Base-by-base conservation (phyloP, 2,113 vertebrate species). In the Channa argus region DNA sequence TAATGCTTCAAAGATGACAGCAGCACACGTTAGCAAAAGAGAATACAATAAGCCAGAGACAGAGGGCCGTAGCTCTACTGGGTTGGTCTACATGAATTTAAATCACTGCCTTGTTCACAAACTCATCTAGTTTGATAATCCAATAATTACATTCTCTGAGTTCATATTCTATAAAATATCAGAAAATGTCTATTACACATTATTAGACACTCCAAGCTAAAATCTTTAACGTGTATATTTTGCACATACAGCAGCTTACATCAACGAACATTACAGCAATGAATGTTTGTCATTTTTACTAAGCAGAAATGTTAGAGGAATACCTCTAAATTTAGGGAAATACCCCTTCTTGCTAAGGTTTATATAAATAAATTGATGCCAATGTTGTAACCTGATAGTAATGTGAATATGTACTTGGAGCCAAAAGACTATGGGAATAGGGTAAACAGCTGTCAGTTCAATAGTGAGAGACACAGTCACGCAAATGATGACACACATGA, bases 1-100 rank as follows among this genome's bases (percentile, higher is more conserved):
- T 80, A 73, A 58, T 3, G 77, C 71, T 74, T 88, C 82, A 81
- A 74, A 85, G 86, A 65, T 24, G 56, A 76, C 54, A 58, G 77
- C 86, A 86, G 65, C 74, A 82, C 81, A 76, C 70, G 53, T 73
- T 51, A 53, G 46, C 15, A 37, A 12, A n/a, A 77, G 76, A 73
- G 56, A 24, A 41, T 41, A 5, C 6, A 41, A n/a, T n/a, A 64
- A 89, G 50, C 61, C 75, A 83, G 81, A 80, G 24, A 62, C 63
- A 10, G 56, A 34, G 24, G 24, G 24, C 24, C 24, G 56, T 36
- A 62, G 60, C 52, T 68, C 64, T 46, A 34, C 58, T 63, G 43
- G 38, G 69, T 61, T 37, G 24, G 5, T 66, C 61, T 36, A 60
- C 2, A 47, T 45, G 43, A 44, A 15, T 71, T n/a, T 83, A 84